Evolutionary conservation across 2,113 vertebrate species (phyloP).

Genomic region (Acinonyx jubatus): DNA sequence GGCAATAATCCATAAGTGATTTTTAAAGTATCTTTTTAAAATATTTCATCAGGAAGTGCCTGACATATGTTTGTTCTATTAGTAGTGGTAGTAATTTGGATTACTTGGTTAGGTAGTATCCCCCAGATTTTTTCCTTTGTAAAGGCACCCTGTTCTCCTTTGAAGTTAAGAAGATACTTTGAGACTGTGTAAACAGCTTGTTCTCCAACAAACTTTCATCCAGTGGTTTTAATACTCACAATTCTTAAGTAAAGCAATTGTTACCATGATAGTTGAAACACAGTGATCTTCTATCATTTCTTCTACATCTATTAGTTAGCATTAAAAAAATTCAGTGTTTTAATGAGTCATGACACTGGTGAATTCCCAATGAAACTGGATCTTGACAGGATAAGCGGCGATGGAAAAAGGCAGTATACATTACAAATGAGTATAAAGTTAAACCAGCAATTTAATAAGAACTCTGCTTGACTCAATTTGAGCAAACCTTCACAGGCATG

Average conservation of each 20-base stretch:
- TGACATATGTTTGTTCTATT: neutral
- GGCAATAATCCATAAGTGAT: neutral
- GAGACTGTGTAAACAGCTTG: neutral
- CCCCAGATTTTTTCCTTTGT: neutral
- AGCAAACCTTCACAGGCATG: neutral
- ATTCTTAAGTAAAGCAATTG: neutral
- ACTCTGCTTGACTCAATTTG: neutral
- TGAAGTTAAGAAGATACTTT: neutral
- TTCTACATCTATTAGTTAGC: neutral
- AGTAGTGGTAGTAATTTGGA: neutral
- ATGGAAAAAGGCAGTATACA: neutral
- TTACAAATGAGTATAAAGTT: conserved; percentile 5
- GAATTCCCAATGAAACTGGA: neutral
- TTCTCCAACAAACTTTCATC: neutral
- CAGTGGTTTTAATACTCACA: neutral
- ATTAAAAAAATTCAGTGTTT: neutral
- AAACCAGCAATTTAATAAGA: neutral
- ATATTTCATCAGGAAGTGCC: neutral
- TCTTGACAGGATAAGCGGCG: neutral
- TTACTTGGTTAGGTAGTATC: neutral
- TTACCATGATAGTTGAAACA: neutral
- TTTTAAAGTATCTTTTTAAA: neutral
- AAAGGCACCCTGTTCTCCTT: neutral
- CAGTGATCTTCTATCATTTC: neutral
- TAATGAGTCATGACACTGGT: conserved; percentile 15